phyloP scores from a whole-genome alignment of 2,113 vertebrate species.

The Gallinago media region DNA sequence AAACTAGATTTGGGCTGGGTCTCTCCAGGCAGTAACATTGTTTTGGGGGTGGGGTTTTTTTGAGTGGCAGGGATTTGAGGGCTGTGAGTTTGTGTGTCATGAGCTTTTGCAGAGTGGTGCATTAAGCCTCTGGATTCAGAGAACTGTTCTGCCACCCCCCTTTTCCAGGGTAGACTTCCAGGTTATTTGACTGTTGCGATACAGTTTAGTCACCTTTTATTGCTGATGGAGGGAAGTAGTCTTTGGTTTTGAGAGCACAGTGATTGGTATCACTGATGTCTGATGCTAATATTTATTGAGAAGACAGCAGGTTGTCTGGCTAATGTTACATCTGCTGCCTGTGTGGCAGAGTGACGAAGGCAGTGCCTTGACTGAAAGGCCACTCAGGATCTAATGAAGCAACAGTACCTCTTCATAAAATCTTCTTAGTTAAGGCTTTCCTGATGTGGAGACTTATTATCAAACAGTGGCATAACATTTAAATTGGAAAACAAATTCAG shows the following conservation, averaged over 20 bases:
- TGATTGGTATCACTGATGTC: neutral
- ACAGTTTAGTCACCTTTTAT: neutral
- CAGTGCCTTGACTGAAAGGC: neutral
- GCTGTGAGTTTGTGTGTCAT: rapidly evolving
- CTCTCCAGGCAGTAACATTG: neutral
- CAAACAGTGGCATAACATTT: neutral
- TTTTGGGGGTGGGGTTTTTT: neutral
- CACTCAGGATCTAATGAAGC: neutral
- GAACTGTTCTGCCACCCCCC: neutral
- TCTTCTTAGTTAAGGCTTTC: neutral
- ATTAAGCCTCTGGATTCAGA: neutral
- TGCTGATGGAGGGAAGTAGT: neutral
- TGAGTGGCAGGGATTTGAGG: neutral
- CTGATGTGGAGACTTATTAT: neutral
- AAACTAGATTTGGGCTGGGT: neutral
- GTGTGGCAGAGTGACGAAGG: neutral
- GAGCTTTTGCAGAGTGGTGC: neutral
- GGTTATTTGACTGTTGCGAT: neutral
- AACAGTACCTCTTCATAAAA: neutral
- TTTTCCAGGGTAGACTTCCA: neutral
- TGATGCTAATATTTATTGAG: neutral
- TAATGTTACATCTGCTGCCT: neutral
- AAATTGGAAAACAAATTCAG: neutral
- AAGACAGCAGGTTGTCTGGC: neutral
- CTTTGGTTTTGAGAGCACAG: neutral